Evolutionary conservation across 2,113 vertebrate species (phyloP).

Genomic region (Onychostoma macrolepis): DNA sequence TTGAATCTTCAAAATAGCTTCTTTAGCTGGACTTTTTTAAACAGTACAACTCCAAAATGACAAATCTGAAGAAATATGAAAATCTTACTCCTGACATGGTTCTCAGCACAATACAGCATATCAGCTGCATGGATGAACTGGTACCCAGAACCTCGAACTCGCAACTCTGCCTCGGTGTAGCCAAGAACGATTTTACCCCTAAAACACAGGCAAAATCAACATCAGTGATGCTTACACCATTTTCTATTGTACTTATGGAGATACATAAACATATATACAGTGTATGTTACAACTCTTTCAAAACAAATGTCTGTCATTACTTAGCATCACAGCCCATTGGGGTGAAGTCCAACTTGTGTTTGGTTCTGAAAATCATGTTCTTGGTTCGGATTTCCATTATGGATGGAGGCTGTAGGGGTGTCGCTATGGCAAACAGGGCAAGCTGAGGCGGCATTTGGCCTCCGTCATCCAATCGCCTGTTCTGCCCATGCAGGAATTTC

Average conservation of each 20-base stretch:
- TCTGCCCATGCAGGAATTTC: constrained; percentile 73
- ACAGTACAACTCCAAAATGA: background rate
- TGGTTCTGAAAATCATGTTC: constrained; percentile 76
- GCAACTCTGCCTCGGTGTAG: constrained; percentile 67
- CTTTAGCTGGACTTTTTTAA: background rate
- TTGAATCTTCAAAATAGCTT: background rate
- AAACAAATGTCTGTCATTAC: constrained; percentile 55
- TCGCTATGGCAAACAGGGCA: constrained; percentile 74
- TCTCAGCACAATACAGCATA: constrained; percentile 69
- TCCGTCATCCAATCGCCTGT: constrained; percentile 60
- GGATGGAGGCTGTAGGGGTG: constrained; percentile 69
- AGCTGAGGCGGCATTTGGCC: constrained; percentile 63
- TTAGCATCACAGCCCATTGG: constrained; percentile 74
- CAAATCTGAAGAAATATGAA: background rate
- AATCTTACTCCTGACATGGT: constrained; percentile 67
- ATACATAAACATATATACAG: background rate
- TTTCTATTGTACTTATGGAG: background rate
- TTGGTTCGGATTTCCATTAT: constrained; percentile 74
- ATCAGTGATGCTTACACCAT: background rate
- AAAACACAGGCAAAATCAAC: constrained; percentile 16
- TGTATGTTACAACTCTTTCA: background rate
- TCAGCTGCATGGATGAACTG: constrained; percentile 71
- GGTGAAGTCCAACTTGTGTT: constrained; percentile 80
- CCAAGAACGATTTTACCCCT: constrained; percentile 69
- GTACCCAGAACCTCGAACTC: constrained; percentile 65